A percentile compares a stretch with the other conserved stretches of the same genome.
Evolutionary conservation across 2,888 invertebrate species (phyloP).

Genomic region (Sericinus montela): DNA sequence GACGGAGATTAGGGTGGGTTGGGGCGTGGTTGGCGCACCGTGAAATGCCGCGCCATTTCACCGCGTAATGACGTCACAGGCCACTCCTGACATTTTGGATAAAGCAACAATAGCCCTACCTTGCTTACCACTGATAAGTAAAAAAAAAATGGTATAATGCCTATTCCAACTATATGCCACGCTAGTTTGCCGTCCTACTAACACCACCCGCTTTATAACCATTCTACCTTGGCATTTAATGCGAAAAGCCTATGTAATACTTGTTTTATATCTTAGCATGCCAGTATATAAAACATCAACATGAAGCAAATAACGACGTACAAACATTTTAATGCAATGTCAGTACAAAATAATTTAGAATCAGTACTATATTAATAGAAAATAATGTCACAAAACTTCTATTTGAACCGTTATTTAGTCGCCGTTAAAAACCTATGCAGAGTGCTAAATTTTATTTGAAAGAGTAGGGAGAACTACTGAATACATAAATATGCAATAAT

Average conservation of each 20-base stretch:
- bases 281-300: no score
- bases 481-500: no score
- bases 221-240: constrained; percentile 58
- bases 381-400: no score
- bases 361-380: no score
- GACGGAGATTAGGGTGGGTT: constrained; percentile 69
- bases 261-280: constrained; percentile 1
- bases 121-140: constrained; percentile 60
- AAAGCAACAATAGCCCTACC: constrained; percentile 73
- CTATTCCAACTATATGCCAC: constrained; percentile 57
- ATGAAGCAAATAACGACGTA: no score
- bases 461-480: no score
- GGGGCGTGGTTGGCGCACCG: constrained; percentile 61
- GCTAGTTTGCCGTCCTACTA: constrained; percentile 41
- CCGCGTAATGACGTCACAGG: constrained; percentile 63
- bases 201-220: constrained; percentile 29
- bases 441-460: no score
- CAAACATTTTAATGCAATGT: no score
- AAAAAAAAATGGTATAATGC: constrained; percentile 59
- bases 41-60: constrained; percentile 75
- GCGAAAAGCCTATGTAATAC: neutral
- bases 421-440: no score
- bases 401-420: no score
- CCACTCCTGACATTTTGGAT: constrained; percentile 74
- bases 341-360: no score